These are phyloP conservation scores for Spialia ferax DNA, from an alignment of 2,888 invertebrate species.

Conservation along the genomic window DNA sequence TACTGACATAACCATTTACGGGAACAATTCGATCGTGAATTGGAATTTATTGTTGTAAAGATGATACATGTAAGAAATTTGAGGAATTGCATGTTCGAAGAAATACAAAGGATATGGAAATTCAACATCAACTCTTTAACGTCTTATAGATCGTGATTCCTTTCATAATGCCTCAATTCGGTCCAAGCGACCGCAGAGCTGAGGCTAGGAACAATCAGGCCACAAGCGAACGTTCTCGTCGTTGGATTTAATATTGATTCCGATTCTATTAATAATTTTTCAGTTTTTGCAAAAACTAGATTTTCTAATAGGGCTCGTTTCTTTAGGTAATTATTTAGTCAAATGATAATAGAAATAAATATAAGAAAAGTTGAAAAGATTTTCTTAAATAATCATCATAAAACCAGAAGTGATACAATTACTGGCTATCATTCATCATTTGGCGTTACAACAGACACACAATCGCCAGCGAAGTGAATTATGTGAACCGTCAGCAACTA, in stretches of 20 bases:
- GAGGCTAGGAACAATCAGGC: conserved; percentile 19
- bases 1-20: conserved; percentile 25
- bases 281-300: neutral
- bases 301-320: too few species aligned
- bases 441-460: conserved; percentile 2
- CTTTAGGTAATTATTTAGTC: too few species aligned
- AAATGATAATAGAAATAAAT: too few species aligned
- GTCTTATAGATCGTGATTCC: neutral
- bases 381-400: neutral
- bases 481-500: conserved; percentile 24
- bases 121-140: neutral
- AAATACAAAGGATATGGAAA: neutral
- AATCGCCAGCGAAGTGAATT: conserved; percentile 11
- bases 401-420: neutral
- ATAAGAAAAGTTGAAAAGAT: neutral
- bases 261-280: neutral
- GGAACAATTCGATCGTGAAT: conserved; percentile 7
- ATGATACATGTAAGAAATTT: neutral
- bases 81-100: neutral
- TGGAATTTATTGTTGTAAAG: neutral
- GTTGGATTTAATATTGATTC: conserved; percentile 15
- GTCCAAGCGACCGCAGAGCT: conserved; percentile 17
- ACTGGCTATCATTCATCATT: neutral
- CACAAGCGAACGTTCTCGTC: conserved; percentile 3
- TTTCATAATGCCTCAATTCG: conserved; percentile 6